Evolutionary conservation across 2,113 vertebrate species (phyloP).

Genomic region (Myrmecophaga tridactyla): DNA sequence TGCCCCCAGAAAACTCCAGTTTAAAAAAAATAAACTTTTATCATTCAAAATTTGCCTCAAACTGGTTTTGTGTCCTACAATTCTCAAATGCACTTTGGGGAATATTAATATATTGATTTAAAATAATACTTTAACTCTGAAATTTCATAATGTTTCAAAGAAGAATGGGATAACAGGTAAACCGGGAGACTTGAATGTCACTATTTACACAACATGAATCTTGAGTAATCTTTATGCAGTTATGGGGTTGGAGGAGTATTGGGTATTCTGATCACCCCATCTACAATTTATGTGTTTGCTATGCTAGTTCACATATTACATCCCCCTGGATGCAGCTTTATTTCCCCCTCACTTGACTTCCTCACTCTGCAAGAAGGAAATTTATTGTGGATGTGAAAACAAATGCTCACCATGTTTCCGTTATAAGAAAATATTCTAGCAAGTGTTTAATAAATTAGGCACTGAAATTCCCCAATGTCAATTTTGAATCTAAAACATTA

Average conservation of each 20-base stretch:
- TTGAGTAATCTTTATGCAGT: not conserved
- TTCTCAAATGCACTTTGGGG: not conserved
- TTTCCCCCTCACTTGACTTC: not conserved
- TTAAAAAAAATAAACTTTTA: too few species aligned
- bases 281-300: not conserved
- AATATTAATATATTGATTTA: not conserved
- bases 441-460: not conserved
- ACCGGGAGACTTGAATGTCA: not conserved
- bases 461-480: not conserved
- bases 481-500: not conserved
- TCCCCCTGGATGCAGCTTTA: not conserved
- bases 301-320: not conserved
- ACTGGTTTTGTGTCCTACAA: too few species aligned
- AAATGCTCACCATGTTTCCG: not conserved
- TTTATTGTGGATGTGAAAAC: not conserved
- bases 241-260: not conserved
- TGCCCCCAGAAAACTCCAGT: too few species aligned
- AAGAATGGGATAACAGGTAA: not conserved
- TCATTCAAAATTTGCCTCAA: too few species aligned
- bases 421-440: not conserved
- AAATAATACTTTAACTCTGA: not conserved
- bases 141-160: not conserved
- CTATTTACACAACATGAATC: not conserved
- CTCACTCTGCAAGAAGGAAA: not conserved
- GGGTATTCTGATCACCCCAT: too few species aligned